Evolutionary conservation across 2,888 invertebrate species (phyloP).

Genomic region (Drosophila nigritarsus): DNA sequence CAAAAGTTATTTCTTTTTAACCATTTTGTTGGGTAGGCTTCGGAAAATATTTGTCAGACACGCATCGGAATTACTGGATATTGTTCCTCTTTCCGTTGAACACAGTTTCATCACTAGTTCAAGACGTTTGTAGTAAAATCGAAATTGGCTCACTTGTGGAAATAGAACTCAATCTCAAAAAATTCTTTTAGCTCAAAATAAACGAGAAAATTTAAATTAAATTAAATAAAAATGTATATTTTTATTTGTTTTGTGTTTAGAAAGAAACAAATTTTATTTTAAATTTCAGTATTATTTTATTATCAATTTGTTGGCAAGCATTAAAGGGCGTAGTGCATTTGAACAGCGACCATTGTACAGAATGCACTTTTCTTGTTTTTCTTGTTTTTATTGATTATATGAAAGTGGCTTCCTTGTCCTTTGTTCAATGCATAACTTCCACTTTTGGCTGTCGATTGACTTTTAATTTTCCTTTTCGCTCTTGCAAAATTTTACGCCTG

Average conservation of each 20-base stretch:
- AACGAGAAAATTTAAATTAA: background rate
- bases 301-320: background rate
- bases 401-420: constrained; percentile 42
- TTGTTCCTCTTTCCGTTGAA: constrained; percentile 24
- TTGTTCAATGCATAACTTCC: constrained; percentile 40
- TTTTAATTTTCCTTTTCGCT: constrained; percentile 20
- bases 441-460: constrained; percentile 45
- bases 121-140: constrained; percentile 4
- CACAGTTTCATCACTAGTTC: background rate
- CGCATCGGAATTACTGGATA: constrained; percentile 44
- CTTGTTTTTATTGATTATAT: constrained; percentile 57
- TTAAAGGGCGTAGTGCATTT: constrained; percentile 10
- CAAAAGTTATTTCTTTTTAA: constrained; percentile 73
- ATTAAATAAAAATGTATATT: background rate
- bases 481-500: constrained; percentile 19
- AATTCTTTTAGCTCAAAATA: background rate
- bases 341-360: constrained; percentile 1
- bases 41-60: constrained; percentile 50
- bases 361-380: constrained; percentile 19
- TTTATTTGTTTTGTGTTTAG: background rate
- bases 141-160: background rate
- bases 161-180: background rate
- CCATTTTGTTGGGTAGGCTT: constrained; percentile 62
- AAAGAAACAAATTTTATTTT: background rate
- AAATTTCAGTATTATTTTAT: too few species aligned